phyloP scores from a whole-genome alignment of 2,113 vertebrate species.

The Aramus guarauna region DNA sequence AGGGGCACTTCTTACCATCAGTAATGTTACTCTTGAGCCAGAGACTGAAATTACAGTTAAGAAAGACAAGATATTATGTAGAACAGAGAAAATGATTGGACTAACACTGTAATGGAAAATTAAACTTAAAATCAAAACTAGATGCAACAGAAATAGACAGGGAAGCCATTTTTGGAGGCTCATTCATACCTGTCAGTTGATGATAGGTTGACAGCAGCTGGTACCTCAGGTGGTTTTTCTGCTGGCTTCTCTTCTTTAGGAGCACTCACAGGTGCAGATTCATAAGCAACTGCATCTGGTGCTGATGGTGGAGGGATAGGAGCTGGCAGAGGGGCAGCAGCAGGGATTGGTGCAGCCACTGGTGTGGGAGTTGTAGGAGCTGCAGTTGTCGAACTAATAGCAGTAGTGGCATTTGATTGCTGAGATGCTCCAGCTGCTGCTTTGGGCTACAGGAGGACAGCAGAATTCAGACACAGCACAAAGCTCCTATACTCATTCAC shows the following conservation, averaged over 20 bases:
- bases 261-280: slow-evolving; percentile 63
- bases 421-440: slow-evolving; percentile 66
- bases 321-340: slow-evolving; percentile 63
- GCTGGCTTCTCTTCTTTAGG: slow-evolving; percentile 75
- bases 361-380: slow-evolving; percentile 9
- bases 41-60: background rate
- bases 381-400: slow-evolving; percentile 35
- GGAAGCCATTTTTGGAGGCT: background rate
- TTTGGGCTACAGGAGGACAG: slow-evolving; percentile 80
- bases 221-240: slow-evolving; percentile 74
- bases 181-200: slow-evolving; percentile 72
- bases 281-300: slow-evolving; percentile 62
- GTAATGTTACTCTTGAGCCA: background rate
- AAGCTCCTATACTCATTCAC: background rate
- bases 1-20: background rate
- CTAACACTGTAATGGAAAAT: background rate
- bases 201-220: slow-evolving; percentile 62
- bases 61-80: background rate
- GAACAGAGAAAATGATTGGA: background rate
- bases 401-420: slow-evolving; percentile 50
- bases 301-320: slow-evolving; percentile 62
- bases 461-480: background rate
- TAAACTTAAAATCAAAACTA: background rate
- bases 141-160: background rate
- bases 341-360: slow-evolving; percentile 43